Evolutionary conservation across 2,888 invertebrate genomes (phyloP), one percentile per base, ranked within the genome.

Genomic region (Aproaerema taeniolella): DNA sequence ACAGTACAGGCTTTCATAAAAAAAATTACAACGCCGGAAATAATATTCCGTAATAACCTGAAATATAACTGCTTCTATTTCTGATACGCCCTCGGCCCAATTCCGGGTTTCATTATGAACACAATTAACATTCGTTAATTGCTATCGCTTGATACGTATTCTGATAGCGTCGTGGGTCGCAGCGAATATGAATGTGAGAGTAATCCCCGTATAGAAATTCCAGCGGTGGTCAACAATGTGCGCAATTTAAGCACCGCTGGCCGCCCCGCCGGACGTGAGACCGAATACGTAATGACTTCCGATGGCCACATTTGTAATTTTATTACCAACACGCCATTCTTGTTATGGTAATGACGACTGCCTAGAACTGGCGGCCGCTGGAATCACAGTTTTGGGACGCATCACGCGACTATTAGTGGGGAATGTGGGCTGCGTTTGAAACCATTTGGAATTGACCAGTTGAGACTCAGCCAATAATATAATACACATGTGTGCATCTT

Each of bases 261-360:
- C 37, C 51, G 45, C 43, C 42, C 48, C 52, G 44, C 57, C 69
- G 74, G 68, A 73, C 71, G 75, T 72, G 67, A 55, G 61, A 57
- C 50, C 56, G 75, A 74, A 76, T 76, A 74, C 69, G 53, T 68
- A 74, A 75, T 73, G 71, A 70, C 67, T 55, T 66, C 67, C 67
- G 64, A 71, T 67, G 66, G 55, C 58, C 73, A 69, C 72, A 71
- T 73, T 72, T 67, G 71, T 72, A 72, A 75, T 75, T 73, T 70
- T 75, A 74, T 74, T 71, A 68, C 71, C 62, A 39, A 55, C 57
- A 56, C 50, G 53, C 66, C 55, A 62, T 72, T 66, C 66, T 69
- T 68, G 65, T 68, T 68, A 70, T 71, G 67, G 55, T 69, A 70
- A 74, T 74, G 58, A 52, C 61, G 62, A 69, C 64, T 57, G 59